Evolutionary conservation across 2,888 invertebrate genomes (phyloP).

Genomic region (Scotopteryx bipunctaria): DNA sequence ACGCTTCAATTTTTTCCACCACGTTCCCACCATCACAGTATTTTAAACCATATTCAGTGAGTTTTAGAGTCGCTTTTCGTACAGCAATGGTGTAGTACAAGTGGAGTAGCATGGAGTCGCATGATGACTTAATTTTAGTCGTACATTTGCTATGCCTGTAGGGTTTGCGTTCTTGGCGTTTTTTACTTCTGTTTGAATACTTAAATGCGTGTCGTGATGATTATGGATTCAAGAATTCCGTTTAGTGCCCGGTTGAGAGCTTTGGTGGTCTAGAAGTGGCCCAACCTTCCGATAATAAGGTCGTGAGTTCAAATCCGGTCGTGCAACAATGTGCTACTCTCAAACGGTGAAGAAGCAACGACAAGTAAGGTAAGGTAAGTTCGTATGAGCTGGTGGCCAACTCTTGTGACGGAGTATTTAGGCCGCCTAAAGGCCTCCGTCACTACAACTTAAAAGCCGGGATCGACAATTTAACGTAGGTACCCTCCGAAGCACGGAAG

Average conservation of each 20-base stretch:
- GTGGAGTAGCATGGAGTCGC: conserved; percentile 59
- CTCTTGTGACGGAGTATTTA: too few species aligned
- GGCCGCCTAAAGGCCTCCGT: too few species aligned
- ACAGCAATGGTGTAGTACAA: conserved; percentile 42
- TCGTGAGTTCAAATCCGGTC: not conserved
- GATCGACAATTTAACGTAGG: too few species aligned
- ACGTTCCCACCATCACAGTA: conserved; percentile 12
- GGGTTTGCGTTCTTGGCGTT: conserved; percentile 50
- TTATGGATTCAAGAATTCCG: conserved; percentile 14
- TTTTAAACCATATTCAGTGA: not conserved
- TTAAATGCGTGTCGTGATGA: conserved; percentile 20
- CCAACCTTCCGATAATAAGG: not conserved
- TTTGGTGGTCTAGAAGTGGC: not conserved
- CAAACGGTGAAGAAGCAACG: too few species aligned
- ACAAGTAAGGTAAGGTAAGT: too few species aligned
- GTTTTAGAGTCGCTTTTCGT: conserved; percentile 31
- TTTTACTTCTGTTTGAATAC: conserved; percentile 25
- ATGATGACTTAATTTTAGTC: conserved; percentile 75
- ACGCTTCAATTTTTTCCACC: conserved; percentile 73
- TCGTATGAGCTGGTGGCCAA: too few species aligned
- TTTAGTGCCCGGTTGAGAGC: not conserved
- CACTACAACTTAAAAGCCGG: too few species aligned
- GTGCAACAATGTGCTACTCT: too few species aligned
- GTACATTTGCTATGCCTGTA: conserved; percentile 65
- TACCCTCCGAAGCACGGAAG: too few species aligned